A percentile compares a stretch with the other conserved stretches of the same genome.
Evolutionary conservation across 1,140 invertebrate species (phyloP).

Genomic region (Brachionus calyciflorus): DNA sequence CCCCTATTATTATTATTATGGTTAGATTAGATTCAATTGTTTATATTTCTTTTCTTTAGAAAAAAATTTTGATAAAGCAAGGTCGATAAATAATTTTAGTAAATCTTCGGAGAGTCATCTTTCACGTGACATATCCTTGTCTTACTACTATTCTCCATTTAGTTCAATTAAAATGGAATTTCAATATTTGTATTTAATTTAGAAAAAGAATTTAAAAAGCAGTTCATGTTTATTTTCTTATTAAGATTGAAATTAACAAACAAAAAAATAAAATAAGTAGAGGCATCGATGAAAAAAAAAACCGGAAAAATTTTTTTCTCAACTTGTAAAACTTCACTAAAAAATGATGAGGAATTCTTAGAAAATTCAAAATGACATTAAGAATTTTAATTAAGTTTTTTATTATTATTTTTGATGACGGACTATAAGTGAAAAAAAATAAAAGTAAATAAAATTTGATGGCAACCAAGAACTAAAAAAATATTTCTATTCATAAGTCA

Average conservation of each 20-base stretch:
- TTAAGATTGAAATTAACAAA: too few relatives aligned
- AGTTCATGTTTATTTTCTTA: slow-evolving; percentile 39
- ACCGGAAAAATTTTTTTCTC: slow-evolving; percentile 24
- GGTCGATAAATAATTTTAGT: too few relatives aligned
- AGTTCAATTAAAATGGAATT: too few relatives aligned
- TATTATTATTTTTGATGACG: too few relatives aligned
- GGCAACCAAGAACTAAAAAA: background rate
- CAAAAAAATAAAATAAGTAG: too few relatives aligned
- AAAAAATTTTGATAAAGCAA: too few relatives aligned
- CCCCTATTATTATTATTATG: too few relatives aligned
- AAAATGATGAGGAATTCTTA: background rate
- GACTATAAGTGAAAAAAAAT: background rate
- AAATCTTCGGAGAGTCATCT: too few relatives aligned
- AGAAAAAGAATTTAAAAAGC: slow-evolving; percentile 3
- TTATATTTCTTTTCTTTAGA: too few relatives aligned
- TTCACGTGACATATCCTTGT: slow-evolving; percentile 15
- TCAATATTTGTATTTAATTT: slow-evolving; percentile 33
- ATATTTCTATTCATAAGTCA: slow-evolving; percentile 2
- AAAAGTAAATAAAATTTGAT: slow-evolving; percentile 34
- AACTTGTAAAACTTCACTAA: slow-evolving; percentile 13
- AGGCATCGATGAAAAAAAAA: background rate
- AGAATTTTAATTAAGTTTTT: slow-evolving; percentile 30
- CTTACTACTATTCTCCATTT: too few relatives aligned
- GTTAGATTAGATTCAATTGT: too few relatives aligned
- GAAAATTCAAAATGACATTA: slow-evolving; percentile 18